These are phyloP conservation scores for Lutraria lutraria DNA, from an alignment of 2,888 invertebrate species.

Conservation along the genomic window DNA sequence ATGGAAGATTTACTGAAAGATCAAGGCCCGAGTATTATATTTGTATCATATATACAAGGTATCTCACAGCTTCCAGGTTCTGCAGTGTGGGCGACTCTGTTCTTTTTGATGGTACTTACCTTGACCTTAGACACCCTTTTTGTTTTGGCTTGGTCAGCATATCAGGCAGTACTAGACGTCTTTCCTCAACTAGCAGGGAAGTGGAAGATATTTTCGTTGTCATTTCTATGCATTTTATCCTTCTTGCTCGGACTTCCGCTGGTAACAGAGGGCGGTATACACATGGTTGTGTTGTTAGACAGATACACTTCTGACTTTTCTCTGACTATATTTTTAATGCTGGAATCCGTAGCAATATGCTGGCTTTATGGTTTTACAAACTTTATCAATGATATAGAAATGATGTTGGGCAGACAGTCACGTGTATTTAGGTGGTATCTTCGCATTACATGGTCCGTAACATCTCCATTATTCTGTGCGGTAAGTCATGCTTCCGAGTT, in stretches of 20 bases:
- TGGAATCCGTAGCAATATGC: slow-evolving; percentile 90
- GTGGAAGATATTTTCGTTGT: slow-evolving; percentile 24
- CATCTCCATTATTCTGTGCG: slow-evolving; percentile 41
- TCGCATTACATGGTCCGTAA: slow-evolving; percentile 46
- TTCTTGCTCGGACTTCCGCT: slow-evolving; percentile 56
- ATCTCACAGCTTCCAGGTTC: slow-evolving; percentile 50
- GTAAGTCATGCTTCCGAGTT: slow-evolving; percentile 41
- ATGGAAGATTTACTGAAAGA: slow-evolving; percentile 42
- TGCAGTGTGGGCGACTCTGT: slow-evolving; percentile 55
- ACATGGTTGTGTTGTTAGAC: slow-evolving; percentile 77
- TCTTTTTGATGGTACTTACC: slow-evolving; percentile 59
- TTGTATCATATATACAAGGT: slow-evolving; percentile 57
- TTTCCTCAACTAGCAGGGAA: slow-evolving; percentile 36
- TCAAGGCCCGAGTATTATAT: slow-evolving; percentile 59
- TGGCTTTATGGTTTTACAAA: slow-evolving; percentile 91
- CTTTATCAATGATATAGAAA: slow-evolving; percentile 52
- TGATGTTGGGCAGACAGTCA: slow-evolving; percentile 49
- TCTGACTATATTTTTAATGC: slow-evolving; percentile 90
- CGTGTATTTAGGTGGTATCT: slow-evolving; percentile 41
- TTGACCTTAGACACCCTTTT: slow-evolving; percentile 52
- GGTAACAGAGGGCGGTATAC: slow-evolving; percentile 74
- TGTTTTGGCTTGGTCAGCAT: slow-evolving; percentile 45
- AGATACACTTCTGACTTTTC: slow-evolving; percentile 80
- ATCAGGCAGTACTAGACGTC: slow-evolving; percentile 23
- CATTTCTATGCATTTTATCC: slow-evolving; percentile 24